Base-by-base conservation (phyloP, 2,888 invertebrate genomes). In the Phyto melanocephala region DNA sequence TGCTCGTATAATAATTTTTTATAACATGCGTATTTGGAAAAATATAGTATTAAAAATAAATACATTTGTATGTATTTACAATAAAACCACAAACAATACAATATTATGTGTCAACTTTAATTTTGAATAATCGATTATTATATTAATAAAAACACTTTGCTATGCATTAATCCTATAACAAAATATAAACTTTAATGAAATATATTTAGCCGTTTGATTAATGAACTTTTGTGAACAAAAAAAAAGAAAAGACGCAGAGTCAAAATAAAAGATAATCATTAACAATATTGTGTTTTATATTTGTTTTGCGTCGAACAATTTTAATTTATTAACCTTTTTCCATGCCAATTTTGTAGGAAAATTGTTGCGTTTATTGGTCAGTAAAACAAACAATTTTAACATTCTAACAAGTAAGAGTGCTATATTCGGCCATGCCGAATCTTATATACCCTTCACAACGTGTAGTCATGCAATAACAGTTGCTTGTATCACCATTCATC, bases 71-170 rank as follows among this genome's bases (percentile, higher is more conserved):
- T 28, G 6, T 35, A 67, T 52, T 54, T 37, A 54, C 7, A 75
- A 40, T 11, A 67, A 37, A 47, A 42, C 3, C 35, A 56, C 22
- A 67, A 50, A 60, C 50, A 67, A 67, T 67, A 67, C 60, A 65
- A 80, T 76, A 67, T 42, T 67, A 71, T 76, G 80, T 67, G 80
- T 76, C 76, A 81, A 81, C 65, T 76, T 76, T 65, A 76, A 81
- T 58, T 56, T 71, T 47, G 24, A 71, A 78, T 63, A 71, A 67
- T 52, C 47, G 13, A 67, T n/a, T 28, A 28, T 71, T 60, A n/a
- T 50, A 65, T 47, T 37, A 68, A 40, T 62, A 56, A 47, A 47
- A 28, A 75, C 52, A 62, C 52, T 80, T 80, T 80, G 56, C 63
- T 75, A 75, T 80, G 62, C 68, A 74, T 80, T 67, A 62, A 67